A percentile compares a stretch with the other conserved stretches of the same genome.
Evolutionary conservation across 2,888 invertebrate genomes (phyloP).

Genomic region (Scaeva pyrastri): DNA sequence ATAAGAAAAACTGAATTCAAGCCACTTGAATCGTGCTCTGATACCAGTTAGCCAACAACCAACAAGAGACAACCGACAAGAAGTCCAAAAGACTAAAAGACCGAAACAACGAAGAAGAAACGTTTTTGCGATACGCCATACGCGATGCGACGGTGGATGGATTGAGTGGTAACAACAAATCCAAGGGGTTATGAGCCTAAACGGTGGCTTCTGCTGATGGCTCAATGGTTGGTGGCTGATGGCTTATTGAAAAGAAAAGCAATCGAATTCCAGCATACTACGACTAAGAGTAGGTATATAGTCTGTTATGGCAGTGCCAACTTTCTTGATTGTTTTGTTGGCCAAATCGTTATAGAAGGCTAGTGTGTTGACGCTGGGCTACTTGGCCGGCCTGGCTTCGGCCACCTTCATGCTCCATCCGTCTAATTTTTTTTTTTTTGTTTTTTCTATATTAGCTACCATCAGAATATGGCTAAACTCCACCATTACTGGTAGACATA

Average conservation of each 20-base stretch:
- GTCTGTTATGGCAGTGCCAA: conserved; percentile 75
- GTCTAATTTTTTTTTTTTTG: conserved; percentile 46
- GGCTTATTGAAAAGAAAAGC: conserved; percentile 76
- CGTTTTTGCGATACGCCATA: too few relatives aligned
- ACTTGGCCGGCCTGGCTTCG: conserved; percentile 41
- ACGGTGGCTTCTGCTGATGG: conserved; percentile 65
- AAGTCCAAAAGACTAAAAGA: conserved; percentile 14
- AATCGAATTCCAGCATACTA: conserved; percentile 72
- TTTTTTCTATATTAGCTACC: conserved; percentile 26
- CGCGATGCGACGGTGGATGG: conserved; percentile 25
- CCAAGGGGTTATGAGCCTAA: conserved; percentile 67
- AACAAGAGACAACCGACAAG: conserved; percentile 21
- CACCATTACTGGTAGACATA: conserved; percentile 62
- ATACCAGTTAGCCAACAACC: conserved; percentile 72
- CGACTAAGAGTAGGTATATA: too few relatives aligned
- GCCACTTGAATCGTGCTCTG: conserved; percentile 69
- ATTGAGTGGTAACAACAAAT: conserved; percentile 58
- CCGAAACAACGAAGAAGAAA: conserved; percentile 18
- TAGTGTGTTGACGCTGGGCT: conserved; percentile 66
- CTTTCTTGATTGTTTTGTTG: conserved; percentile 76
- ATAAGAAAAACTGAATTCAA: conserved; percentile 75
- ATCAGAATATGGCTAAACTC: conserved; percentile 61
- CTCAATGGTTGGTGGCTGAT: conserved; percentile 50
- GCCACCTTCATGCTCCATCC: conserved; percentile 73
- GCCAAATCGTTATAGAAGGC: conserved; percentile 69